phyloP scores from a whole-genome alignment of 2,888 invertebrate species.

The Stratiomys singularior region DNA sequence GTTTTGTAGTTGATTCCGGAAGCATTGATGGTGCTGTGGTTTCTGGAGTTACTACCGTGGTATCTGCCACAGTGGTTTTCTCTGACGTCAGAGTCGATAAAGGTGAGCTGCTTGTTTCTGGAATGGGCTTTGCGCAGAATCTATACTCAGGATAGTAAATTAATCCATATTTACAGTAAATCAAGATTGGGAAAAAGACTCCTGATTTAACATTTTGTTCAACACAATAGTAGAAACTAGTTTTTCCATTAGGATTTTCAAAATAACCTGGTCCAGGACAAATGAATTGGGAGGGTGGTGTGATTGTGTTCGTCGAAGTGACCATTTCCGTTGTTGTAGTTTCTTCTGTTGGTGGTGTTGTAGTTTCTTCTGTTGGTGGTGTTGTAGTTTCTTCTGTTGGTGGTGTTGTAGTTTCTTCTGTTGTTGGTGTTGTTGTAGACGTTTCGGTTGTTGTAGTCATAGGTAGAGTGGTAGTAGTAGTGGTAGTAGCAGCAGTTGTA shows the following conservation, averaged over 20 bases:
- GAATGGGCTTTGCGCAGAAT: constrained; percentile 23
- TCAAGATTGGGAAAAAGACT: constrained; percentile 13
- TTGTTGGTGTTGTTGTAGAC: not conserved
- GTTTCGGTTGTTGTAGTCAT: not conserved
- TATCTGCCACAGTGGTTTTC: not conserved
- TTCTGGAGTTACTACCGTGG: too few relatives aligned
- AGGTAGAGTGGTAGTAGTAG: not conserved
- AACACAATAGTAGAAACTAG: constrained; percentile 21
- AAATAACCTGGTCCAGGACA: constrained; percentile 24
- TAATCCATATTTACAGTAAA: not conserved
- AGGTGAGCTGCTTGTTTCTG: not conserved
- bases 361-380: not conserved
- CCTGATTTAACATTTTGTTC: not conserved
- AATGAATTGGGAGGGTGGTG: constrained; percentile 7
- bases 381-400: too few relatives aligned
- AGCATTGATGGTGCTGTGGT: too few relatives aligned
- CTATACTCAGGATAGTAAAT: constrained; percentile 8
- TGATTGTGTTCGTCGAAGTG: not conserved
- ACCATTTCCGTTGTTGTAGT: not conserved
- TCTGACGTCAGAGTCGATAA: not conserved
- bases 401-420: not conserved
- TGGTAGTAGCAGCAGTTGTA: not conserved
- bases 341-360: too few relatives aligned
- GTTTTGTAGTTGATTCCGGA: too few relatives aligned
- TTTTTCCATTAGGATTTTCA: constrained; percentile 7